Evolutionary conservation across 2,797 vertebrate genomes (phyloP).

Genomic region (Apogon hyalosoma): DNA sequence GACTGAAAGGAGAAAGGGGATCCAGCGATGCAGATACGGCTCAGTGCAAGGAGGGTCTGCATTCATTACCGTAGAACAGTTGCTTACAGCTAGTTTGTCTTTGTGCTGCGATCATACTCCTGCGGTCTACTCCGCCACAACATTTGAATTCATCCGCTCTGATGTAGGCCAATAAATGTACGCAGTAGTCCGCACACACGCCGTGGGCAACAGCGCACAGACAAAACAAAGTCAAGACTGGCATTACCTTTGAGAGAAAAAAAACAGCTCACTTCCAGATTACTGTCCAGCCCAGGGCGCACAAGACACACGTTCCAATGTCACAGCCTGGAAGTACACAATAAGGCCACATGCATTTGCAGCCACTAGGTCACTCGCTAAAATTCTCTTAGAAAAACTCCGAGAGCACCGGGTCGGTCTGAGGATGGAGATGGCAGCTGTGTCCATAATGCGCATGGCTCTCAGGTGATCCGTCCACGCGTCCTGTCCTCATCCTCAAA

Average conservation of each 20-base stretch:
- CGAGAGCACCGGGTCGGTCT: conserved; percentile 62
- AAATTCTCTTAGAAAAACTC: conserved; percentile 64
- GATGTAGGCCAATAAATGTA: conserved; percentile 63
- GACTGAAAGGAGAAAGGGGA: conserved; percentile 25
- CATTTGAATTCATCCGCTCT: conserved; percentile 64
- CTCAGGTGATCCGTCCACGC: conserved; percentile 71
- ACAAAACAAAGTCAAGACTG: conserved; percentile 65
- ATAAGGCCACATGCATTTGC: conserved; percentile 30
- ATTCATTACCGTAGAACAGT: conserved; percentile 72
- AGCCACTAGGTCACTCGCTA: neutral
- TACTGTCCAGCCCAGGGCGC: conserved; percentile 66
- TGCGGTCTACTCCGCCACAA: conserved; percentile 58
- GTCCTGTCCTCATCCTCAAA: conserved; percentile 1
- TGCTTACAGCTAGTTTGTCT: conserved; percentile 75
- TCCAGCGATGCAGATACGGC: conserved; percentile 59
- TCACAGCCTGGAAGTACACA: conserved; percentile 59
- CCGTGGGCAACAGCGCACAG: conserved; percentile 35
- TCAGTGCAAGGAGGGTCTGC: conserved; percentile 65
- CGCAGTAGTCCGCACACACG: conserved; percentile 45
- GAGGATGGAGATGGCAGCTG: conserved; percentile 68
- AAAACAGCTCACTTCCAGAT: conserved; percentile 55
- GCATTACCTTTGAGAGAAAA: conserved; percentile 34
- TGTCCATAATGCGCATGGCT: conserved; percentile 62
- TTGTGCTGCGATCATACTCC: conserved; percentile 69
- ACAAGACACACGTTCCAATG: conserved; percentile 70